Conservation (phyloP, 2,888 invertebrate species). For the Meliscaeva auricollis region DNA sequence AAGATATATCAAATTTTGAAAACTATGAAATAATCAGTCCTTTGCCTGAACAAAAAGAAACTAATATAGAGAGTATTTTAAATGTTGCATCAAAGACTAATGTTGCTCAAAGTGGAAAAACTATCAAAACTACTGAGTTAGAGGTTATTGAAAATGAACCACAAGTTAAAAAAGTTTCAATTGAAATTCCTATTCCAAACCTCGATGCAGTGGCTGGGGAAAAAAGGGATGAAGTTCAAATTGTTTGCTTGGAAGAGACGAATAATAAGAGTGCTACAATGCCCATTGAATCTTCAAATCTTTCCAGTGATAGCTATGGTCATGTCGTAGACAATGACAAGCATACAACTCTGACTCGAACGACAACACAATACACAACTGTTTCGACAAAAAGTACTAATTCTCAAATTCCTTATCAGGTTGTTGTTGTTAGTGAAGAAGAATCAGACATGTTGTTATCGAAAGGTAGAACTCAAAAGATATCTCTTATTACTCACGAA, state of each 20-base stretch:
- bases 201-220: neutral
- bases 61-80: neutral
- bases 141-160: neutral
- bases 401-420: slow-evolving; percentile 78
- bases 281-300: slow-evolving; percentile 40
- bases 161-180: neutral
- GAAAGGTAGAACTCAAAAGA: slow-evolving; percentile 83
- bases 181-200: neutral
- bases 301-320: slow-evolving; percentile 65
- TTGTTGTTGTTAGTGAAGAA: slow-evolving; percentile 81
- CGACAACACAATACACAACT: slow-evolving; percentile 79
- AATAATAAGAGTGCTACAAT: neutral
- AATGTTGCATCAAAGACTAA: neutral
- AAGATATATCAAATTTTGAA: neutral
- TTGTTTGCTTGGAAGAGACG: slow-evolving; percentile 74
- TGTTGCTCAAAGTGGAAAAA: neutral
- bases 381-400: slow-evolving; percentile 81
- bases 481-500: slow-evolving; percentile 90
- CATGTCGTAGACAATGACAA: slow-evolving; percentile 27
- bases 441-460: slow-evolving; percentile 80
- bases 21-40: neutral
- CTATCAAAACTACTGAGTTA: neutral
- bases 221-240: slow-evolving; percentile 69
- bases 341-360: slow-evolving; percentile 77
- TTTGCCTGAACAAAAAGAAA: neutral